These are phyloP conservation scores for Tragelaphus buxtoni DNA, from an alignment of 2,113 vertebrate genomes.

Conservation along the genomic window DNA sequence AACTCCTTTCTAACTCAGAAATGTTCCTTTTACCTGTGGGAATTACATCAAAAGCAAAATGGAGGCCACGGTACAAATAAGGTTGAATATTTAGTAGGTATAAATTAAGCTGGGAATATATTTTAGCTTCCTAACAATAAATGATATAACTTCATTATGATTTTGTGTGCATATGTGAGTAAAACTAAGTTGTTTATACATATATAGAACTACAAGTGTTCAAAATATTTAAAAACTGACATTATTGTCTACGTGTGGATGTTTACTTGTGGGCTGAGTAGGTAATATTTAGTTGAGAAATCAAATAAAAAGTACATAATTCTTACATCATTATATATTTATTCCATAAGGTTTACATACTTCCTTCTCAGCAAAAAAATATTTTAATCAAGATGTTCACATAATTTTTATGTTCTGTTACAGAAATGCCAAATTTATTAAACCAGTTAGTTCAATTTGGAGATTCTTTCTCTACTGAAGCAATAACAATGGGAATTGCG, in stretches of 20 bases:
- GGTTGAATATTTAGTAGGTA: background rate
- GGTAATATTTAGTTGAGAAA: background rate
- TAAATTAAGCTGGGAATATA: background rate
- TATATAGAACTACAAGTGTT: background rate
- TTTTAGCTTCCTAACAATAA: background rate
- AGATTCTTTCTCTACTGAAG: background rate
- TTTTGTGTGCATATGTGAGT: background rate
- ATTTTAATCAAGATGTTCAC: background rate
- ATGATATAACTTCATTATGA: background rate
- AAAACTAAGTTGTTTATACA: background rate
- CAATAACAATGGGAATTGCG: background rate
- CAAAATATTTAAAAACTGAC: background rate
- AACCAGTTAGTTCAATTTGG: background rate
- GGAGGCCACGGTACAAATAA: background rate
- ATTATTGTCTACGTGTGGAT: background rate
- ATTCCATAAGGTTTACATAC: background rate
- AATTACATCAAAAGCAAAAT: background rate
- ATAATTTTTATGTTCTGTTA: background rate
- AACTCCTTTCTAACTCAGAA: background rate
- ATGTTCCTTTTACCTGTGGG: background rate
- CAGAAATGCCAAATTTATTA: background rate
- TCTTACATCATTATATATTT: background rate
- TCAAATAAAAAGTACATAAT: background rate
- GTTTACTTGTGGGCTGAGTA: background rate
- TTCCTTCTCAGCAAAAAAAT: background rate